Percentiles rank a stretch among this genome's conserved stretches.
Evolutionary conservation across 2,888 invertebrate species (phyloP).

Genomic region (Andrena praecox): DNA sequence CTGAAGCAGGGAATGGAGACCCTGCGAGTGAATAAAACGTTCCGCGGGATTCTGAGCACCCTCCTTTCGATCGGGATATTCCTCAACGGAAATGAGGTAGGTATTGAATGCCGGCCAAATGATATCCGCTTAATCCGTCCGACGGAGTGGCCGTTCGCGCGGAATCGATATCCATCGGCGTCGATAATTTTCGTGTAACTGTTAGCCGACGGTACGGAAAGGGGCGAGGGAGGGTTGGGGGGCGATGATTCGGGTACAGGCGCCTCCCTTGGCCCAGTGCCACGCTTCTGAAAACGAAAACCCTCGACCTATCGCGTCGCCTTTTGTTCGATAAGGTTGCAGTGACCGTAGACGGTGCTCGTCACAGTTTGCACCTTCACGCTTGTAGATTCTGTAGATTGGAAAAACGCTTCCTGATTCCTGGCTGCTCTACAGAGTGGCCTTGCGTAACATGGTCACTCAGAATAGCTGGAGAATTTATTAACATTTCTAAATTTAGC

Average conservation of each 20-base stretch:
- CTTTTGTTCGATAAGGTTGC: conserved; percentile 18
- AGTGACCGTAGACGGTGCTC: neutral
- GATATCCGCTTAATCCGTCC: conserved; percentile 80
- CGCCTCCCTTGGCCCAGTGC: conserved; percentile 38
- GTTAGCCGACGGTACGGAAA: conserved; percentile 25
- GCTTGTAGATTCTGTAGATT: neutral
- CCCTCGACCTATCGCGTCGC: conserved; percentile 19
- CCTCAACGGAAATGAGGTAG: conserved; percentile 93
- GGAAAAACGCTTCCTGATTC: neutral
- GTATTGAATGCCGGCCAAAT: conserved; percentile 81
- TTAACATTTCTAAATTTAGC: too few species aligned
- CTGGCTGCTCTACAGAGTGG: neutral
- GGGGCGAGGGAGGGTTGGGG: conserved; percentile 11
- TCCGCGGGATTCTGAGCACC: conserved; percentile 97
- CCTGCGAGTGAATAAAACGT: conserved; percentile 95
- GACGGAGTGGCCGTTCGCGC: conserved; percentile 31
- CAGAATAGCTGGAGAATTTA: neutral
- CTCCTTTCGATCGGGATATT: conserved; percentile 98
- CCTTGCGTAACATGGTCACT: neutral
- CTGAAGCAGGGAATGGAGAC: conserved; percentile 98
- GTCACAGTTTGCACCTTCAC: conserved; percentile 6
- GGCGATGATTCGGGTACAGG: neutral
- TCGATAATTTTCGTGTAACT: conserved; percentile 66
- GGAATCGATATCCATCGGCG: conserved; percentile 46
- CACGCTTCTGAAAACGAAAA: conserved; percentile 39